Evolutionary conservation across 2,797 vertebrate species (phyloP).

Genomic region (Eleutherodactylus coqui): DNA sequence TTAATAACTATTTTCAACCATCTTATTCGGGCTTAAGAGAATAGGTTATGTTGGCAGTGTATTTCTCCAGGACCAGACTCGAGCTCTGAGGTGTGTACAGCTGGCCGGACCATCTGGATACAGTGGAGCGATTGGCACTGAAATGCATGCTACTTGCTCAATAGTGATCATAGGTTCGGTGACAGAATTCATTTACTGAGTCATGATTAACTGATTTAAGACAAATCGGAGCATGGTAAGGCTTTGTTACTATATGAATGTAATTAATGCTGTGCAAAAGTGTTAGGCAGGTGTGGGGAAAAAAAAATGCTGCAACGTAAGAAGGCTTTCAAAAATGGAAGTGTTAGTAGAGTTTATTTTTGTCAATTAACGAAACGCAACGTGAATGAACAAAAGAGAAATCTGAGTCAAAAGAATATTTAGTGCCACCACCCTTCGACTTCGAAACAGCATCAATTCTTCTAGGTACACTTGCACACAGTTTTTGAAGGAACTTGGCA

Average conservation of each 20-base stretch:
- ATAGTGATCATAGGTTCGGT: constrained; percentile 14
- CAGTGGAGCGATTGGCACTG: constrained; percentile 10
- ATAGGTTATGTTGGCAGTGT: neutral
- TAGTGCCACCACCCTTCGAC: too few species aligned
- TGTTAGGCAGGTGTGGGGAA: too few species aligned
- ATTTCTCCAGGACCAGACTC: constrained; percentile 36
- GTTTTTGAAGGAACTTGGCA: too few species aligned
- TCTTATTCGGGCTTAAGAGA: constrained; percentile 32
- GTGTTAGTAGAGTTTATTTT: too few species aligned
- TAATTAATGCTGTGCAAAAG: too few species aligned
- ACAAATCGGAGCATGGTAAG: neutral
- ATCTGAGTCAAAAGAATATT: too few species aligned
- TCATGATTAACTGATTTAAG: neutral
- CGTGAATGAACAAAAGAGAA: too few species aligned
- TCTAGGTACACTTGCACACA: too few species aligned
- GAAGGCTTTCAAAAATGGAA: too few species aligned
- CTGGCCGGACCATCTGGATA: constrained; percentile 42
- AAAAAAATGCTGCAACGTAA: too few species aligned
- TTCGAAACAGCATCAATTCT: too few species aligned
- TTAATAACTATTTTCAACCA: constrained; percentile 36
- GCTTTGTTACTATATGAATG: neutral
- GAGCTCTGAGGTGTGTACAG: constrained; percentile 38
- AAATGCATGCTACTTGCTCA: constrained; percentile 2
- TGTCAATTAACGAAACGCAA: too few species aligned
- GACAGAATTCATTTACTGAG: neutral